Evolutionary conservation across 2,888 invertebrate species (phyloP).

Genomic region (Cephus nigrinus): DNA sequence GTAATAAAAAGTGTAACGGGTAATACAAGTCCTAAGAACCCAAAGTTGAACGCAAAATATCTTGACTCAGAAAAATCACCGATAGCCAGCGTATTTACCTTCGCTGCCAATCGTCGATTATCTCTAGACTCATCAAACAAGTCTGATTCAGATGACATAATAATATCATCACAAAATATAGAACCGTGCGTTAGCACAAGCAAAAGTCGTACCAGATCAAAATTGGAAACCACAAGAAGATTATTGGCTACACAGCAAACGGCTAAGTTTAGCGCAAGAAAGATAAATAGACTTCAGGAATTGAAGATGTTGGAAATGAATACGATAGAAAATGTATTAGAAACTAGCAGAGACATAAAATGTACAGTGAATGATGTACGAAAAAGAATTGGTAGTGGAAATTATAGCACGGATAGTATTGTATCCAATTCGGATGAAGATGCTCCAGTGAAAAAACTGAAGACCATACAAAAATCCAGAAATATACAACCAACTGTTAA

Average conservation of each 20-base stretch:
- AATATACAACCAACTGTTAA: neutral
- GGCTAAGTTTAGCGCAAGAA: neutral
- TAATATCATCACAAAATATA: constrained; percentile 42
- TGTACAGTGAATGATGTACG: neutral
- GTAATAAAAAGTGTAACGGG: constrained; percentile 7
- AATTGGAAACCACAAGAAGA: constrained; percentile 28
- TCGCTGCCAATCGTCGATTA: constrained; percentile 28
- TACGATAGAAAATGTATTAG: constrained; percentile 2
- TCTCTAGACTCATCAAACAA: constrained; percentile 51
- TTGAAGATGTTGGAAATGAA: neutral
- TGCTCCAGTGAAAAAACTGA: constrained; percentile 25
- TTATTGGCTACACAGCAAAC: constrained; percentile 20
- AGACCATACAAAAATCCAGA: neutral
- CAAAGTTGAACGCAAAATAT: constrained; percentile 23
- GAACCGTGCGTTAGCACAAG: constrained; percentile 19
- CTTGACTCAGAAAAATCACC: constrained; percentile 33
- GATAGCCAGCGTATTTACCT: constrained; percentile 37
- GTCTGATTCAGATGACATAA: constrained; percentile 55
- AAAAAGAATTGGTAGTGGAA: constrained; percentile 16
- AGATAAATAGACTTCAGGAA: neutral
- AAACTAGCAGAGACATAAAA: neutral
- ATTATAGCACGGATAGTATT: constrained; percentile 30
- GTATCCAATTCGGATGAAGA: constrained; percentile 43
- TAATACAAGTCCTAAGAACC: constrained; percentile 22
- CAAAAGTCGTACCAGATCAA: constrained; percentile 34